Conservation (phyloP, 2,797 vertebrate species). For the Gobionotothen gibberifrons region DNA sequence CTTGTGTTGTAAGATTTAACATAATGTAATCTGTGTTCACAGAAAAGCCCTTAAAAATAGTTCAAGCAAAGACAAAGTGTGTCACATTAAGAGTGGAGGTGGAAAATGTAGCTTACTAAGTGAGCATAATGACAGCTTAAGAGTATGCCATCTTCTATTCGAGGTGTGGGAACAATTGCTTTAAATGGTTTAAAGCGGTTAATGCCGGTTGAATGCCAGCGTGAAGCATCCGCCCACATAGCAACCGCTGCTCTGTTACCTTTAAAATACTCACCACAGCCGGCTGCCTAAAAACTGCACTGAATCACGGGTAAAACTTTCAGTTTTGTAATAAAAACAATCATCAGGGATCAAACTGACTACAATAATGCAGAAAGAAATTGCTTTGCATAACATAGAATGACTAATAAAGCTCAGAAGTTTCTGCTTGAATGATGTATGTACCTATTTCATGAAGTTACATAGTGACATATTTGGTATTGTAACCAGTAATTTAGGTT, state of each 20-base stretch:
- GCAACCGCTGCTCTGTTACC: slow-evolving; percentile 19
- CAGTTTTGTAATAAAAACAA: slow-evolving; percentile 10
- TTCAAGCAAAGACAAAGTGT: slow-evolving; percentile 26
- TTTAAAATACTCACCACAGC: slow-evolving; percentile 7
- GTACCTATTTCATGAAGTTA: neutral
- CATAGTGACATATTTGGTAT: neutral
- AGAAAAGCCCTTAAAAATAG: slow-evolving; percentile 18
- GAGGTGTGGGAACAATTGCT: slow-evolving; percentile 22
- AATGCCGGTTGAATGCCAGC: slow-evolving; percentile 30
- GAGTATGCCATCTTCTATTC: neutral
- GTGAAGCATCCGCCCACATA: slow-evolving; percentile 54
- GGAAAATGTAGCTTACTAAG: slow-evolving; percentile 15
- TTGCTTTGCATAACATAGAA: neutral
- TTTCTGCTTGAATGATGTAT: neutral
- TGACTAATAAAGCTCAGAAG: neutral
- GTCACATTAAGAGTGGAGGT: slow-evolving; percentile 33
- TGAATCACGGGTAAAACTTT: slow-evolving; percentile 34
- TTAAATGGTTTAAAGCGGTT: slow-evolving; percentile 41
- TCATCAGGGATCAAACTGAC: neutral
- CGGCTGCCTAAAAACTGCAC: slow-evolving; percentile 13
- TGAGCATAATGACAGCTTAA: slow-evolving; percentile 32
- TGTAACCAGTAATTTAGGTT: too few relatives aligned
- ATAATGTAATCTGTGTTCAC: slow-evolving; percentile 17
- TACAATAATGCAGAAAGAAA: neutral
- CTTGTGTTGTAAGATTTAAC: slow-evolving; percentile 17